Evolutionary conservation across 2,797 vertebrate genomes (phyloP).

Genomic region (Peromyscus melanophrys): DNA sequence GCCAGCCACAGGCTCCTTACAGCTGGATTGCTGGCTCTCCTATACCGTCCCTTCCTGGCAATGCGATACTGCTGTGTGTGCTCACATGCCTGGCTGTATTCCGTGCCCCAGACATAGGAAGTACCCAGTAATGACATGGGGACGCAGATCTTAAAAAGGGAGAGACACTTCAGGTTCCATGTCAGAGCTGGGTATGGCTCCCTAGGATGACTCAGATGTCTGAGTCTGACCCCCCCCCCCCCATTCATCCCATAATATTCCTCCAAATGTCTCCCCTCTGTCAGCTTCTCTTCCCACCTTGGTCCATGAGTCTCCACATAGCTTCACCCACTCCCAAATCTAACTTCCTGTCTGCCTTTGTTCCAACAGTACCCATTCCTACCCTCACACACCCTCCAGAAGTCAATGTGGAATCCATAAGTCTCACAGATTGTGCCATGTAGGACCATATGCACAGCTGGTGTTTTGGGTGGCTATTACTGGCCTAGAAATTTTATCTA

Average conservation of each 20-base stretch:
- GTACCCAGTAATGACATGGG: accelerated
- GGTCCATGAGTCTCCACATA: accelerated
- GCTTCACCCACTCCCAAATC: neutral
- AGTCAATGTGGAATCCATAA: neutral
- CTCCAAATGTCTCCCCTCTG: neutral
- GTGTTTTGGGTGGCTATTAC: neutral
- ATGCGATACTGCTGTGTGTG: accelerated
- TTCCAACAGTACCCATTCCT: neutral
- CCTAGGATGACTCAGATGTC: neutral
- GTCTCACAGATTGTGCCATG: neutral
- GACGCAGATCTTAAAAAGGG: neutral
- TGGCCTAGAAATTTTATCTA: neutral
- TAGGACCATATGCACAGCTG: neutral
- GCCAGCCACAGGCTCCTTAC: neutral
- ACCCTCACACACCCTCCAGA: neutral
- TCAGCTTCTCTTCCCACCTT: neutral
- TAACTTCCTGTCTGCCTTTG: neutral
- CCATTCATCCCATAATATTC: accelerated
- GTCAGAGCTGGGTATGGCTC: neutral
- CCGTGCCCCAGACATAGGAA: neutral
- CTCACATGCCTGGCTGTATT: accelerated
- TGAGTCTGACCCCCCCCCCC: neutral
- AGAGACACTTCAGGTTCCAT: neutral
- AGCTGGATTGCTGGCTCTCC: accelerated
- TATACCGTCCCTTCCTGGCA: neutral